Evolutionary conservation across 2,797 vertebrate species (phyloP).

Genomic region (Dendrocincla fuliginosa): DNA sequence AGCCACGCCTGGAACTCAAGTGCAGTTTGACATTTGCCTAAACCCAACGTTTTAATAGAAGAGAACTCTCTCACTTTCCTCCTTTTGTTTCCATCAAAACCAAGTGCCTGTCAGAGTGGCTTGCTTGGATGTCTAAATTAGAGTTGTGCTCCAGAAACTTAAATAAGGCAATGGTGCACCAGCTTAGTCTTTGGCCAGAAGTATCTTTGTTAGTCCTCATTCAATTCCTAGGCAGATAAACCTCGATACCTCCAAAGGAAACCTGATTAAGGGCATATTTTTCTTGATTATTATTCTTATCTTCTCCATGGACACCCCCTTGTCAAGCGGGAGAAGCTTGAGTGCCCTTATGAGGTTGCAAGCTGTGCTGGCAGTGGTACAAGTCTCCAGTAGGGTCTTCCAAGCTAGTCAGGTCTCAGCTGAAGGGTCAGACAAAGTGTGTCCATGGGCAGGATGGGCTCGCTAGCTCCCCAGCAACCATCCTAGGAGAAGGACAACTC

Average conservation of each 20-base stretch:
- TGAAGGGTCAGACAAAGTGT: no score
- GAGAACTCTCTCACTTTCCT: neutral
- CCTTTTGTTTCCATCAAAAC: neutral
- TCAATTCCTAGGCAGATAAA: neutral
- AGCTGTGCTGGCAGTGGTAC: no score
- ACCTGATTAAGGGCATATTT: neutral
- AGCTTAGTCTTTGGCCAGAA: neutral
- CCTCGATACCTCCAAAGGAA: neutral
- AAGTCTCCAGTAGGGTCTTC: no score
- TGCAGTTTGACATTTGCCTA: neutral
- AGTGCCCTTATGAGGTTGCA: no score
- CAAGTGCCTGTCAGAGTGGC: neutral
- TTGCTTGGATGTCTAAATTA: neutral
- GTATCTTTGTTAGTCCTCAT: neutral
- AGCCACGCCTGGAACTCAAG: neutral
- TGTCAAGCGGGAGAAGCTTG: no score
- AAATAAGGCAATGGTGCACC: neutral
- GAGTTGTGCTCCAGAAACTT: neutral
- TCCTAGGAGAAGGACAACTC: no score
- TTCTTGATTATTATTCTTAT: neutral
- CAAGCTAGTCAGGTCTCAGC: no score
- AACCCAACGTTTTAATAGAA: neutral
- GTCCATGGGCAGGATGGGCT: no score
- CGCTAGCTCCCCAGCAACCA: no score
- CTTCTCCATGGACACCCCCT: no score